Conservation (phyloP, 2,888 invertebrate species). For the Agrypnus murinus region DNA sequence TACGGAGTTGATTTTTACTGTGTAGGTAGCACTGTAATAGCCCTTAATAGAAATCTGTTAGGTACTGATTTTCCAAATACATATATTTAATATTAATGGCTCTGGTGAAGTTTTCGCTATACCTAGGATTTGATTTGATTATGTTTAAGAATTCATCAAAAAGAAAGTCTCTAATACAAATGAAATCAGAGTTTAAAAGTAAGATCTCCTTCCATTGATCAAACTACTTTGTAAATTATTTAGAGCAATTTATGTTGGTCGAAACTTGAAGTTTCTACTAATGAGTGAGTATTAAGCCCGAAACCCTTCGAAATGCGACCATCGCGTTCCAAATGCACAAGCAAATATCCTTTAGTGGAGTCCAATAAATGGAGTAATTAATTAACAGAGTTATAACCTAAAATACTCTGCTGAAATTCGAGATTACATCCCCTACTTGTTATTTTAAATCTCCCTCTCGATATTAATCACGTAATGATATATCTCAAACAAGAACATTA, state of each 20-base stretch:
- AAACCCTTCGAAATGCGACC: not conserved
- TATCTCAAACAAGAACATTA: too few species aligned
- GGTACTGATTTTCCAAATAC: too few species aligned
- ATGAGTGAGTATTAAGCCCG: not conserved
- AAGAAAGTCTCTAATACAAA: too few species aligned
- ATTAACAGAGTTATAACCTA: constrained; percentile 15
- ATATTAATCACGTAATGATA: too few species aligned
- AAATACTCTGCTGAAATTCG: constrained; percentile 1
- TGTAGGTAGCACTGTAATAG: too few species aligned
- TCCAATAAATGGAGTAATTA: constrained; percentile 25
- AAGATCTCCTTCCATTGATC: not conserved
- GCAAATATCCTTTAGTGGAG: constrained; percentile 10
- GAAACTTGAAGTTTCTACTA: not conserved
- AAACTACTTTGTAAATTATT: constrained; percentile 2
- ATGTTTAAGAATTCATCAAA: too few species aligned
- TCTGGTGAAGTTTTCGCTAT: too few species aligned
- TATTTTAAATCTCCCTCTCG: constrained; percentile 8
- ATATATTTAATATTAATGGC: too few species aligned
- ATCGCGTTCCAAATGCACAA: constrained; percentile 6
- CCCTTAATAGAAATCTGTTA: too few species aligned
- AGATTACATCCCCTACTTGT: constrained; percentile 1
- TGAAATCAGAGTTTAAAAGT: not conserved
- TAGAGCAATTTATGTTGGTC: not conserved
- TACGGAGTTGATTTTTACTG: too few species aligned
- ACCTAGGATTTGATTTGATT: too few species aligned